Base-by-base conservation (phyloP, 1,140 invertebrate genomes). In the Drosophila sulfurigaster region DNA sequence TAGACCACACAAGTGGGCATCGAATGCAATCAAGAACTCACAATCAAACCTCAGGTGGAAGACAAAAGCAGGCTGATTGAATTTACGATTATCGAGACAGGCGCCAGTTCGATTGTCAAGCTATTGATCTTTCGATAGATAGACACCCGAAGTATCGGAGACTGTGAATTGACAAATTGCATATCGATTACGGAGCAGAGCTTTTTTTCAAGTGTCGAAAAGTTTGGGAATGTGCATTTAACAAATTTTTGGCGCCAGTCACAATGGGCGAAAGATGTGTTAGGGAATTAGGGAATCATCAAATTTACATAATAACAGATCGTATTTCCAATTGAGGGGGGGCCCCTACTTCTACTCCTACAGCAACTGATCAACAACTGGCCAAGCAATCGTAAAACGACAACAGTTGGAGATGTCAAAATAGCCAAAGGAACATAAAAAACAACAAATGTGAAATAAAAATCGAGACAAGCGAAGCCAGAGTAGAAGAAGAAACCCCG, bases 221-320 rank as follows among this genome's bases (percentile, higher is more conserved):
- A 57, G 13, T 70, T 48, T 52, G 54, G 28, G 8, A 46, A 38
- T 57, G 65, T 28, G 32, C 60, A 70, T 56, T 60, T 7, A 38
- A 60, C 30, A 72, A 59, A 65, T 57, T 41, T 74, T 78, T 85
- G 83, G 83, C 83, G 83, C 83, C 83, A 89, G 68, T 54, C 32
- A 51, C 46, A 35, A 43, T 56, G 67, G 48, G 35, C 54, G 45
- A 73, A 64, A 83, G 63, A 91, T 81, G 87, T 90, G 79, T 90
- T 82, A 82, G 85, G 77, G 85, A 70, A 90, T 91, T 91, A 90
- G 79, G 70, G 77, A 80, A 91, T 90, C 79, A 85, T 91, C 74
- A 90, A 82, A 90, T 90, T 86, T 81, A 90, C 87, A 90, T 90
- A 90, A 90, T 87, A 87, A 82, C 87, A 80, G 87, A 87, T 90